Base-by-base conservation (phyloP, 2,113 vertebrate species). In the Alligator mississippiensis region DNA sequence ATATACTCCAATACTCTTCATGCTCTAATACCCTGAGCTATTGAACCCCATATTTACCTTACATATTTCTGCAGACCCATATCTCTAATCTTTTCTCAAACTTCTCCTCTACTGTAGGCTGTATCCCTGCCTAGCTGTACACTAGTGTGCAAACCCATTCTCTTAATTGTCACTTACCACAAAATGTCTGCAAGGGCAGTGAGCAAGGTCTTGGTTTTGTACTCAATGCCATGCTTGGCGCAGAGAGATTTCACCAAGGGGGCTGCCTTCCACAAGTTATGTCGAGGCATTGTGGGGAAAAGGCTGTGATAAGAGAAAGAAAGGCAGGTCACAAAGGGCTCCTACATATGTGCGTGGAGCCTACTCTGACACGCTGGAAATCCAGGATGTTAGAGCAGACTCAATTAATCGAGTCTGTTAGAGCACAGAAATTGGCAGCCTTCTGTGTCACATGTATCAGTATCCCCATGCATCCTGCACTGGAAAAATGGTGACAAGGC, bases 281-380 rank as follows among this genome's bases (percentile, higher is more conserved):
- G 99, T 17, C 99, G 98, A 1, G 99, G 99, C 99, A 99, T 99
- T 0, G 97, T 99, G 30, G 99, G 99, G 94, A 99, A 99, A 90
- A 98, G 97, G 94, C 98, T 98, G 89, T 17, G 14, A 28, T 6
- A 58, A 64, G 79, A 1, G 54, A 57, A 34, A 85, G 15, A 34
- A 34, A 34, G 34, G 30, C 1, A 57, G 55, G 22, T 82, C 25
- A 3, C 30, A 5, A 13, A 17, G 34, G 34, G 34, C 34, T 34
- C 34, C 34, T 34, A 34, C 34, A 34, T 34, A 34, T 34, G 34
- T 34, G 34, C 34, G 34, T 34, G 34, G 34, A 4, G 34, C 34
- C 34, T 34, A 34, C 34, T 34, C 34, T 34, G 34, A 34, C 34
- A 34, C 34, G 34, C 34, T 34, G 34, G 34, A 34, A 34, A 34